Percentiles rank a stretch among this genome's conserved stretches.
These are phyloP conservation scores for Graptemys geographica DNA, from an alignment of 2,797 vertebrate genomes.

Conservation along the genomic window DNA sequence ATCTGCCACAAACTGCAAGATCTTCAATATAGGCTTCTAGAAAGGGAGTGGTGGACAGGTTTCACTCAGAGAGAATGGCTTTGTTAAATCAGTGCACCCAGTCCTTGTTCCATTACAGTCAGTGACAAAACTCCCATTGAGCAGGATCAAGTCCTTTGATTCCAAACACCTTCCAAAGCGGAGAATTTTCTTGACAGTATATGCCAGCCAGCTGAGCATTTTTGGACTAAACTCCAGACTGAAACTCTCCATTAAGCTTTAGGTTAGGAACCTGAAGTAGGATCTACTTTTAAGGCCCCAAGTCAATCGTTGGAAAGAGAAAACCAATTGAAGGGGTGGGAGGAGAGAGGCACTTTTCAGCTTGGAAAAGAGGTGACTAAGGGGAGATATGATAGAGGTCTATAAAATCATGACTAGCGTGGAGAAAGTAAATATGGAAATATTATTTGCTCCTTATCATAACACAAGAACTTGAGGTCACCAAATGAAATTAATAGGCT, in stretches of 20 bases:
- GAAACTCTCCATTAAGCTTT: neutral
- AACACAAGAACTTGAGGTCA: too few species aligned
- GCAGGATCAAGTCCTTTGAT: accelerated
- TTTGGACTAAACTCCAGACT: neutral
- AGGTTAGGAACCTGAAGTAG: neutral
- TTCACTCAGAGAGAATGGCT: accelerated
- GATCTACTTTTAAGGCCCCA: neutral
- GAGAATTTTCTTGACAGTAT: neutral
- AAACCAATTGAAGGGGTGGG: neutral
- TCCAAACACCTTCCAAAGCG: neutral
- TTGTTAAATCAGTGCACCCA: neutral
- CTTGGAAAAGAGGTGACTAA: too few species aligned
- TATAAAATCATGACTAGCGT: too few species aligned
- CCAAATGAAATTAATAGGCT: too few species aligned
- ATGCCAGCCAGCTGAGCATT: neutral
- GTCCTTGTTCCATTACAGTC: neutral
- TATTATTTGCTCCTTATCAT: too few species aligned
- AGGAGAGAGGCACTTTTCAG: neutral
- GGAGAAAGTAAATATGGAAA: too few species aligned
- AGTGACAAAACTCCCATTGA: neutral
- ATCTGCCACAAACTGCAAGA: neutral
- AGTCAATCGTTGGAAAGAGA: neutral
- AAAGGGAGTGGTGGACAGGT: neutral
- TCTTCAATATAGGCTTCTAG: accelerated
- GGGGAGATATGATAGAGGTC: too few species aligned